These are phyloP conservation scores for Otus sunia DNA, from an alignment of 2,113 vertebrate genomes.

Conservation along the genomic window DNA sequence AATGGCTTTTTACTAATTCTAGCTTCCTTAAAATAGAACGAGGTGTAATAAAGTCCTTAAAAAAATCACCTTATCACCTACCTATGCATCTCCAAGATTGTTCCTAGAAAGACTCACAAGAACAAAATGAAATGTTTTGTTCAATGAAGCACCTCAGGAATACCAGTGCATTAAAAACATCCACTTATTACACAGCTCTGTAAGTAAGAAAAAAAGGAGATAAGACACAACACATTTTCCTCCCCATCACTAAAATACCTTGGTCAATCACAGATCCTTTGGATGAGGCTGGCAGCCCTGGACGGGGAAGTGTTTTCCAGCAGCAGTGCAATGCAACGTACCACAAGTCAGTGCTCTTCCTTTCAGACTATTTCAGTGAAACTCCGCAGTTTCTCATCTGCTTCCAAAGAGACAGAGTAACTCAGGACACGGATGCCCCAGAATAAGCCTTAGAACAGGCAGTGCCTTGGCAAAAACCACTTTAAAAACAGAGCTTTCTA, in stretches of 20 bases:
- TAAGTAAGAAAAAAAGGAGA: not conserved
- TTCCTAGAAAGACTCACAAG: not conserved
- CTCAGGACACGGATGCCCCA: constrained; percentile 33
- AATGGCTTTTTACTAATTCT: not conserved
- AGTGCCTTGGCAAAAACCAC: constrained; percentile 12
- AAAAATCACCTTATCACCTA: not conserved
- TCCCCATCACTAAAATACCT: not conserved
- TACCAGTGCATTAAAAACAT: not conserved
- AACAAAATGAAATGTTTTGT: not conserved
- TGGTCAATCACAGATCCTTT: not conserved
- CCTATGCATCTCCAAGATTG: not conserved
- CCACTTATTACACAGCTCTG: not conserved
- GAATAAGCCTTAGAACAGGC: constrained; percentile 2
- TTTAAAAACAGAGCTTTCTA: constrained; percentile 6
- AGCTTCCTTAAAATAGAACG: not conserved
- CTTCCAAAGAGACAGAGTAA: constrained; percentile 38
- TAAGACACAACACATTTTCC: not conserved
- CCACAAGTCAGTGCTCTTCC: not conserved
- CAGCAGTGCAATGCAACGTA: not conserved
- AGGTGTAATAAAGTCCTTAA: not conserved
- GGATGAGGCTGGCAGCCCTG: not conserved
- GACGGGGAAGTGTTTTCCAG: not conserved
- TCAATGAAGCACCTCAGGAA: not conserved
- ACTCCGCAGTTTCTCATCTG: not conserved
- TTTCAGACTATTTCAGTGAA: not conserved